A percentile compares a stretch with the other conserved stretches of the same genome.
Evolutionary conservation across 2,113 vertebrate genomes (phyloP).

Genomic region (Pygathrix nemaeus): DNA sequence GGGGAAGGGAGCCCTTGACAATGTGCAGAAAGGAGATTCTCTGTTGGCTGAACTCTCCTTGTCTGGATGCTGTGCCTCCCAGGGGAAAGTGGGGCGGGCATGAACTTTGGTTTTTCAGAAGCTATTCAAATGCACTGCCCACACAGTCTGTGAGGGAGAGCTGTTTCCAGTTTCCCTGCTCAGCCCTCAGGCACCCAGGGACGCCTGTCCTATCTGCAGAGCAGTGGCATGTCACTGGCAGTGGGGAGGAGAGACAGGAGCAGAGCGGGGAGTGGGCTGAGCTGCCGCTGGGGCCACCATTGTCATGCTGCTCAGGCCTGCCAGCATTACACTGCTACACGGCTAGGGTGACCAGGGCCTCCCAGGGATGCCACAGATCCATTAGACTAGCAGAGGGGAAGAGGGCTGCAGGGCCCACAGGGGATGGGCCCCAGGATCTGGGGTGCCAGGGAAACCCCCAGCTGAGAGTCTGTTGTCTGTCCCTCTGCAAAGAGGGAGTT

Average conservation of each 20-base stretch:
- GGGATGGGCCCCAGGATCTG: background rate
- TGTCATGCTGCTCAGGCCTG: background rate
- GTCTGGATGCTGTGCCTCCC: background rate
- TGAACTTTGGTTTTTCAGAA: constrained; percentile 58
- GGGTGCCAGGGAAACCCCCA: background rate
- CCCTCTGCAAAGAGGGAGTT: background rate
- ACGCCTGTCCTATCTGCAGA: background rate
- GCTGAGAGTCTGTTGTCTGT: background rate
- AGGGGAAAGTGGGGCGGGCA: background rate
- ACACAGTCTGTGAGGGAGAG: constrained; percentile 58
- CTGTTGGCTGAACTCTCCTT: background rate
- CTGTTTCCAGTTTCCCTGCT: constrained; percentile 47
- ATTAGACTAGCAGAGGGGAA: background rate
- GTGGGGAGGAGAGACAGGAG: background rate
- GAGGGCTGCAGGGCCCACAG: background rate
- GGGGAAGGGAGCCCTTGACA: rapidly evolving
- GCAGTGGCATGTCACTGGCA: background rate
- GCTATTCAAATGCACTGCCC: constrained; percentile 55
- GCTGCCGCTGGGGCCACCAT: background rate
- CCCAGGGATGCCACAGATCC: background rate
- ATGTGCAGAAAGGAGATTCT: background rate
- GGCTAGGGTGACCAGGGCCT: background rate
- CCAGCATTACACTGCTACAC: background rate
- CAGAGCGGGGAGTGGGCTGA: background rate
- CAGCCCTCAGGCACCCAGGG: background rate